A percentile compares a stretch with the other conserved stretches of the same genome.
phyloP scores from a whole-genome alignment of 2,113 vertebrate species.

The Sus scrofa region T2T-Sscrofa CM000812.6:69551001-69551500 shows the following conservation, averaged over 20 bases:
- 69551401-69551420: too few relatives aligned
- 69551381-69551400: too few relatives aligned
- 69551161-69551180: background rate
- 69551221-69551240: background rate
- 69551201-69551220: background rate
- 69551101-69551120: background rate
- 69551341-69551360: background rate
- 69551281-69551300: background rate
- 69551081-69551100: background rate
- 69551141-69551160: background rate
- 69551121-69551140: background rate
- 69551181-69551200: background rate
- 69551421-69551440: too few relatives aligned
- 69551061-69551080: background rate
- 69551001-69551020: background rate
- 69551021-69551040: background rate
- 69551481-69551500: too few relatives aligned
- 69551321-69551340: background rate
- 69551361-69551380: too few relatives aligned
- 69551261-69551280: background rate
- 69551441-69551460: too few relatives aligned
- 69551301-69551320: background rate
- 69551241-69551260: background rate
- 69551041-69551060: background rate
- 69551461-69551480: too few relatives aligned